Base-by-base conservation (phyloP, 2,113 vertebrate species). In the Poecile atricapillus region DNA sequence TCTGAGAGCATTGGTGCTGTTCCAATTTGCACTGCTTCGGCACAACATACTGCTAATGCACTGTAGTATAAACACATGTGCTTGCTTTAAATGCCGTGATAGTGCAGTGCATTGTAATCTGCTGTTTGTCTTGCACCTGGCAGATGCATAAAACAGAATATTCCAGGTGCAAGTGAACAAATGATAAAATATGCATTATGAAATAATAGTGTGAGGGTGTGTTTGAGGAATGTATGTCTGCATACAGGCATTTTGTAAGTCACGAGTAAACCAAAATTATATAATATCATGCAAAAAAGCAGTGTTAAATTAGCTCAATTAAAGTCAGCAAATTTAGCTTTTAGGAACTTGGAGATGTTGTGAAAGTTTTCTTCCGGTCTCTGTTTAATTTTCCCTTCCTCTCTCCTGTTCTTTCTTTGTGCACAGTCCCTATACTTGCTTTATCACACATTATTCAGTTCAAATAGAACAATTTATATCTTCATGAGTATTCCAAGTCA, bases 1-100 rank as follows among this genome's bases (percentile, higher is more conserved):
- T 58, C 13, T 2, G 5, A 25, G 21, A 37, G 24, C 15, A 3
- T 0, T 43, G 41, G 20, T 59, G 2, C 31, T 35, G 2, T 17
- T 15, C 19, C 6, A 21, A 21, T 59, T 24, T 56, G 49, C 8
- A 11, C 21, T 63, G 3, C 19, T 68, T 47, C 30, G 92, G 27
- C 10, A 7, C 11, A 2, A 4, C 41, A 1, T 37, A 8, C 2
- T 56, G 9, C 39, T 84, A 25, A 41, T 41, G 46, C 41, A 58
- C 22, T 10, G 10, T 25, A 30, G 6, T 30, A n/a, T 41, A 37
- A 65, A 74, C 67, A 15, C 16, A 10, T 3, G 24, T 37, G 9
- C 41, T 83, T 37, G 20, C 27, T 85, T 63, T 71, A 68, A 77
- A 62, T 77, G 50, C 46, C 31, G 28, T 18, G 30, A 24, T 33